Evolutionary conservation across 1,140 invertebrate genomes (phyloP).

Genomic region (Trachelipus rathkii): DNA sequence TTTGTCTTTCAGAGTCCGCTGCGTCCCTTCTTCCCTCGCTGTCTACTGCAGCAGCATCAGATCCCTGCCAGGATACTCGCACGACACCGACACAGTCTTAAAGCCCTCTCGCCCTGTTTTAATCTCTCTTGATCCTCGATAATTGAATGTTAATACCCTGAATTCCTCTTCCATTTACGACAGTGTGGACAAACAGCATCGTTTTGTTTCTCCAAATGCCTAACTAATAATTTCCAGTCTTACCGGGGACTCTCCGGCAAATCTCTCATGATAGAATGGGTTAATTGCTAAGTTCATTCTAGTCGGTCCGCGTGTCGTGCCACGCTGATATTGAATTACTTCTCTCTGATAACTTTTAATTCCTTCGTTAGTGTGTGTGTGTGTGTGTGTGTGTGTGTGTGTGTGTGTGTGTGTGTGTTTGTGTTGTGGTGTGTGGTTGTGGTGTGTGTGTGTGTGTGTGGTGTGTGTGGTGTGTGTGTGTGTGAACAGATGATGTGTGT

Average conservation of each 20-base stretch:
- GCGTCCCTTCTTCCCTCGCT: neutral
- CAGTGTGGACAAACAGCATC: slow-evolving; percentile 5
- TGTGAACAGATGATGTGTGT: too few species aligned
- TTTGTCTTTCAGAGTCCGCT: too few species aligned
- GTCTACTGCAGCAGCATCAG: neutral
- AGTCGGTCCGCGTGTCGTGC: neutral
- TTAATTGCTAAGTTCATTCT: neutral
- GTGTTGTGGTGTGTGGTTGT: too few species aligned
- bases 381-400: neutral
- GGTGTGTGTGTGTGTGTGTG: neutral
- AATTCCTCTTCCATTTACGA: neutral
- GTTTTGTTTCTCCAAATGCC: slow-evolving; percentile 12
- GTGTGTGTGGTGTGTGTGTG: neutral
- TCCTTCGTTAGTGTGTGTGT: neutral
- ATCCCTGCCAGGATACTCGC: slow-evolving; percentile 5
- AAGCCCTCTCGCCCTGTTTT: neutral
- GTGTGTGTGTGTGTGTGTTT: too few species aligned
- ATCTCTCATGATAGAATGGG: slow-evolving; percentile 12
- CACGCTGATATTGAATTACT: neutral
- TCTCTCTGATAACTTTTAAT: slow-evolving; percentile 1
- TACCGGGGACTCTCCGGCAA: neutral
- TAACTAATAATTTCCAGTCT: slow-evolving; percentile 5
- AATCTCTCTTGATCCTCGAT: slow-evolving; percentile 6
- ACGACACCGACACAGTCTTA: slow-evolving; percentile 5
- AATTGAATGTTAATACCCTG: slow-evolving; percentile 2